Evolutionary conservation across 2,797 vertebrate genomes (phyloP), one percentile per base, ranked within the genome.

Genomic region (Megaceryle alcyon): DNA sequence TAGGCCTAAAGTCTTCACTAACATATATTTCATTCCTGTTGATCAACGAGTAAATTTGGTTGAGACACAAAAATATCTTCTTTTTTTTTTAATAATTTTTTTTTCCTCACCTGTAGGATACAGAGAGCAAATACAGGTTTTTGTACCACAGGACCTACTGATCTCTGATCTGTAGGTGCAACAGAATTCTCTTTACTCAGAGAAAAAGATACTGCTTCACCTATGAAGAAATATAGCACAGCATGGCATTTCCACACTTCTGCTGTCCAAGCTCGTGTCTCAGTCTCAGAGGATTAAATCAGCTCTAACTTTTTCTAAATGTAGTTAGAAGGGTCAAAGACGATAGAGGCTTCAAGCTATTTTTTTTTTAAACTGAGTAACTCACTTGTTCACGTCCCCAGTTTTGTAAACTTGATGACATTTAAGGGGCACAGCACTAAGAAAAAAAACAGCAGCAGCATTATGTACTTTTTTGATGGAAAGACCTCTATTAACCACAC

Each of bases 401-500:
- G 79, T 93, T 94, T 89, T 72, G 59, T 91, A 94, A 96, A 93
- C 76, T 81, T 86, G 72, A 61, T 94, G 85, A 92, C 85, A 95
- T 93, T 95, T 91, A 92, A 91, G 91, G 46, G 76, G 82, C 85
- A 78, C 37, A 86, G 57, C 46, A 89, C 19, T 44, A 86, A 94
- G 68, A 93, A 94, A 91, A 33, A 91, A 87, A 85, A 73, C 64
- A 96, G 86, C 63, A 87, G 78, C 60, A 94, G 82, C 51, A 93
- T 86, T 93, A 95, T 83, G 89, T 83, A 85, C 72, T 81, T 92
- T 93, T 89, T 88, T 93, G 92, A 94, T 88, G 69, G 85, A 91
- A 94, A 95, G 84, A 93, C 82, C 94, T 96, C 88, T 93, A 48
- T 86, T 91, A 96, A 93, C 86, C 87, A 96, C 75, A 80, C 41